phyloP scores from a whole-genome alignment of 2,113 vertebrate genomes.

The Micronycteris hirsuta region DNA sequence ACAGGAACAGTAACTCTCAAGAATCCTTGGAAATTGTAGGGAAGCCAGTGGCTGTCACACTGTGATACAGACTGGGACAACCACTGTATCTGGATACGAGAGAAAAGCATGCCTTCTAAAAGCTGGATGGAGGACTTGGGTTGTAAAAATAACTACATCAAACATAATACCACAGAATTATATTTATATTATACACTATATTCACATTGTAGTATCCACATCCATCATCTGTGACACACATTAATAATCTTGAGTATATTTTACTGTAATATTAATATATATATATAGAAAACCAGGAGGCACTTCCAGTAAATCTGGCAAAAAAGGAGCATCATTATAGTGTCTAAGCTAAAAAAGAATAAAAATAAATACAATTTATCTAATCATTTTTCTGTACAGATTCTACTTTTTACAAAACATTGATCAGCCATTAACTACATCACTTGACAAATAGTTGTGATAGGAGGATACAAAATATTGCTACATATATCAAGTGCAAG shows the following conservation, averaged over 20 bases:
- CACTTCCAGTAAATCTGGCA: slow-evolving; percentile 96
- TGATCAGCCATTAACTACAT: slow-evolving; percentile 87
- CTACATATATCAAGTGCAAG: slow-evolving; percentile 91
- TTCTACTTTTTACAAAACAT: slow-evolving; percentile 96
- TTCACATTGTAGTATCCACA: slow-evolving; percentile 93
- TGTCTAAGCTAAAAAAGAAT: slow-evolving; percentile 94
- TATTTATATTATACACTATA: slow-evolving; percentile 92
- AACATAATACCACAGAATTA: slow-evolving; percentile 89
- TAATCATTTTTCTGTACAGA: slow-evolving; percentile 93
- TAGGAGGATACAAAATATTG: slow-evolving; percentile 87
- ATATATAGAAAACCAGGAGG: slow-evolving; percentile 92
- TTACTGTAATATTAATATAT: slow-evolving; percentile 89
- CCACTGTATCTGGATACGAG: background rate
- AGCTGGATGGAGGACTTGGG: background rate
- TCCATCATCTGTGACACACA: slow-evolving; percentile 89
- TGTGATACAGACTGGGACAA: background rate
- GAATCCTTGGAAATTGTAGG: background rate
- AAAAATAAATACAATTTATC: slow-evolving; percentile 97
- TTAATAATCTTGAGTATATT: slow-evolving; percentile 91
- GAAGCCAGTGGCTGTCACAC: background rate
- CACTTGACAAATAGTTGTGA: slow-evolving; percentile 90
- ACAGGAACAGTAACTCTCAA: background rate
- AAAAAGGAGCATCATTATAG: slow-evolving; percentile 91
- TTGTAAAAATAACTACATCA: slow-evolving; percentile 64
- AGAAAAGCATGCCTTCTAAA: background rate